Percentiles rank a stretch among this genome's conserved stretches.
Evolutionary conservation across 1,140 invertebrate species (phyloP).

Genomic region (Bombus confusus): DNA sequence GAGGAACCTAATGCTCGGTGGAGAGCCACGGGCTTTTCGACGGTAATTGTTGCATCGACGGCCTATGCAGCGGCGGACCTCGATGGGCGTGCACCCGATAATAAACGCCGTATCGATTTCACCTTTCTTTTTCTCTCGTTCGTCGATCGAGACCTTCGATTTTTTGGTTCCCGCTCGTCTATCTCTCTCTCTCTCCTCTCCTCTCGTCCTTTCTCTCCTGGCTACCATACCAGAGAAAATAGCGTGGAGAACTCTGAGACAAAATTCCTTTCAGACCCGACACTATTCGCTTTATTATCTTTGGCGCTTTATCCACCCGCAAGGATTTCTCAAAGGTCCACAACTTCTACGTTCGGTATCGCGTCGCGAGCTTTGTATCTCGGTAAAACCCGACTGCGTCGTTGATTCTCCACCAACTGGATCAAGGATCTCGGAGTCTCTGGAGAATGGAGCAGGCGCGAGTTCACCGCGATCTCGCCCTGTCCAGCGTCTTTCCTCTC

Average conservation of each 20-base stretch:
- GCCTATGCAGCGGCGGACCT: not conserved
- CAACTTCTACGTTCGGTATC: not conserved
- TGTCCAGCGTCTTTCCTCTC: not conserved
- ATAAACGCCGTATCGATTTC: slow-evolving; percentile 40
- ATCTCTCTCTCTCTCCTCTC: too few species aligned
- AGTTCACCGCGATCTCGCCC: not conserved
- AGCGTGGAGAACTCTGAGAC: not conserved
- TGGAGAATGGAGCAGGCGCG: not conserved
- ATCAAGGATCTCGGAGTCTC: not conserved
- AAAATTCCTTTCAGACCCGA: not conserved
- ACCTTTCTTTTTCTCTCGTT: slow-evolving; percentile 44
- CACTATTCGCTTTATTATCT: too few species aligned
- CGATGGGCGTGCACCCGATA: slow-evolving; percentile 45
- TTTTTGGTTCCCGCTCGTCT: not conserved
- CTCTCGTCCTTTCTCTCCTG: not conserved
- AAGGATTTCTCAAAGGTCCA: not conserved
- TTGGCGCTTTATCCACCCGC: too few species aligned
- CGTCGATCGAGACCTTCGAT: not conserved
- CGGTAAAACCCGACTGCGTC: not conserved
- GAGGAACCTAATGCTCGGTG: slow-evolving; percentile 28
- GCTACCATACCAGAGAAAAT: not conserved
- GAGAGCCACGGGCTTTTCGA: slow-evolving; percentile 31
- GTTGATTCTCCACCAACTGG: slow-evolving; percentile 3
- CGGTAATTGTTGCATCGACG: slow-evolving; percentile 38
- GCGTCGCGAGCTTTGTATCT: not conserved